Evolutionary conservation across 2,888 invertebrate genomes (phyloP), one percentile per base, ranked within the genome.

Genomic region (Didymodactylos carnosus): DNA sequence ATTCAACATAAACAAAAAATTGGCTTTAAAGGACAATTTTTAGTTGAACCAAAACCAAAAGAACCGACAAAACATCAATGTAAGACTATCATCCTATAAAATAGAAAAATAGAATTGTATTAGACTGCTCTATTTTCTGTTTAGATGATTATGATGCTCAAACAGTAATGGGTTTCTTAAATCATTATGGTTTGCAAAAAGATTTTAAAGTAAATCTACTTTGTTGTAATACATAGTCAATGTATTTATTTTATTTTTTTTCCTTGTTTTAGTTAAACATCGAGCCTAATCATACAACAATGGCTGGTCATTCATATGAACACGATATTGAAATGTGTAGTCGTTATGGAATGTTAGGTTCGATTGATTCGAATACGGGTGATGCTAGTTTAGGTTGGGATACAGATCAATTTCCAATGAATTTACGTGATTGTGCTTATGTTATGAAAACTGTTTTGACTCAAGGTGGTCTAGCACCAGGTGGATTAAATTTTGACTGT

Each of bases 341-440:
- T 77, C 88, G 87, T 10, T 87, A 87, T 80, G 87, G 86, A 71
- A 86, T 87, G 85, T 80, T 88, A 27, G 88, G 88, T 0, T 87
- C 87, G 1, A 84, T 88, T 10, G 84, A 86, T 27, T 82, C 87
- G 1, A 85, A 85, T 80, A 84, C 84, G 1, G 84, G 84, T 0
- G 83, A 83, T 3, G 83, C 84, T 6, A 84, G 84, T 76, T 78
- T 84, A 7, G 84, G 84, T 73, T 85, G 84, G 84, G 84, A 84
- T 78, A 85, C 86, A 0, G 85, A 85, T 41, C 84, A 85, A 75
- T 85, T 87, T 77, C 86, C 85, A 5, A 86, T 84, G 80, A 85
- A 87, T 78, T 81, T 81, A 72, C 86, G 84, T 77, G 84, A 83
- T 71, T 80, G 86, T 5, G 86, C 87, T 0, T 78, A 87, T 35